Base-by-base conservation (phyloP, 2,113 vertebrate genomes). In the Cephalopholis sonnerati region DNA sequence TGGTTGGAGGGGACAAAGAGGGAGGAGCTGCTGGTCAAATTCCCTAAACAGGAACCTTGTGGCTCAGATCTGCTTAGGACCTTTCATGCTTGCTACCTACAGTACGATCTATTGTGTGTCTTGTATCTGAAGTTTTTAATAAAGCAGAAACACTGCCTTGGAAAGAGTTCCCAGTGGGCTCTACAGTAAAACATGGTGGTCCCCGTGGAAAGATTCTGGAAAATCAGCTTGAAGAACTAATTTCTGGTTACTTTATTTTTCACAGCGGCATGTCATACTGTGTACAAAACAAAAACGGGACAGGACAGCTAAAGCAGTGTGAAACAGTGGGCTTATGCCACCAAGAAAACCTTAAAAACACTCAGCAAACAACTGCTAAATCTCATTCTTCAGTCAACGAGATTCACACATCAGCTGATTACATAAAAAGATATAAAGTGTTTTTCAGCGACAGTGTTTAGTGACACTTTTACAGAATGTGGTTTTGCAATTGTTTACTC, bases 161-260 rank as follows among this genome's bases (percentile, higher is more conserved):
- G 24, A 80, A 65, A 65, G 15, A 46, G 55, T 48, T 44, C 24
- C 61, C 39, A 55, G 5, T 48, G 18, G 77, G 51, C 18, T n/a
- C 29, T 12, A n/a, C 41, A 11, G 41, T 12, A 44, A 24, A 22
- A 7, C 48, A 29, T 5, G 8, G 6, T 12, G 24, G 29, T 72
- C 59, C 16, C 67, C 15, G 2, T 36, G 36, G 67, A 73, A 15
- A 57, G 39, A 46, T 48, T 46, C 27, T 22, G n/a, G 39, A 48
- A 73, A 65, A 48, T 65, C 27, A 22, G 41, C 44, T 67, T 74
- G 18, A 63, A n/a, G 10, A 51, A 32, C 36, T 46, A 9, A 54
- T 54, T 51, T 44, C 46, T 29, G 44, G 20, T 61, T 63, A 74
- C 54, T 59, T n/a, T 5, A 2, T 55, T 55, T 39, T 15, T 69